Conservation (phyloP, 2,797 vertebrate genomes). For the Euphonia xanthogaster region DNA sequence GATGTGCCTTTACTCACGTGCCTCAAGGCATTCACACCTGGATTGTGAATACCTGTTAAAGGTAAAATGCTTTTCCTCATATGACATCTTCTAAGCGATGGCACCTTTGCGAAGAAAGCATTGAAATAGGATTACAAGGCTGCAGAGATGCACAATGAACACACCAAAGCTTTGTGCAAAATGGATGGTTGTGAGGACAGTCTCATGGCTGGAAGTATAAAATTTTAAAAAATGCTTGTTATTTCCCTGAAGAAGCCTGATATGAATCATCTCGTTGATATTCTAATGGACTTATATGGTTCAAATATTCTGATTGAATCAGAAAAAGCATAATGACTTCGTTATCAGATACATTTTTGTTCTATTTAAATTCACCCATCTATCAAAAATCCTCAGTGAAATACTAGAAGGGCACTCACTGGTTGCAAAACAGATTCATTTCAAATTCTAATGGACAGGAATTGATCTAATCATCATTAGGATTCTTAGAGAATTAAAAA, state of each 20-base stretch:
- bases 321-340: constrained; percentile 36
- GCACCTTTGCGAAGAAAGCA: background rate
- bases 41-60: background rate
- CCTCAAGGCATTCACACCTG: background rate
- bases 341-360: constrained; percentile 38
- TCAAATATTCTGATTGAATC: constrained; percentile 50
- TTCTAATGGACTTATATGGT: constrained; percentile 25
- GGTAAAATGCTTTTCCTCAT: background rate
- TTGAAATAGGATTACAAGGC: background rate
- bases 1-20: fast-evolving
- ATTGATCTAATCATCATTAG: constrained; percentile 38
- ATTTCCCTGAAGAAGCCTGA: background rate
- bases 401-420: background rate
- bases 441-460: constrained; percentile 52
- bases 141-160: background rate
- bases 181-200: background rate
- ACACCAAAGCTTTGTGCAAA: background rate
- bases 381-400: constrained; percentile 36
- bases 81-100: background rate
- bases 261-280: background rate
- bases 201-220: background rate
- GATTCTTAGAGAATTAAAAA: background rate
- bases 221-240: background rate
- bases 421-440: constrained; percentile 48
- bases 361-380: constrained; percentile 38